These are phyloP conservation scores for Nettapus auritus DNA, from an alignment of 2,113 vertebrate genomes.

Conservation along the genomic window DNA sequence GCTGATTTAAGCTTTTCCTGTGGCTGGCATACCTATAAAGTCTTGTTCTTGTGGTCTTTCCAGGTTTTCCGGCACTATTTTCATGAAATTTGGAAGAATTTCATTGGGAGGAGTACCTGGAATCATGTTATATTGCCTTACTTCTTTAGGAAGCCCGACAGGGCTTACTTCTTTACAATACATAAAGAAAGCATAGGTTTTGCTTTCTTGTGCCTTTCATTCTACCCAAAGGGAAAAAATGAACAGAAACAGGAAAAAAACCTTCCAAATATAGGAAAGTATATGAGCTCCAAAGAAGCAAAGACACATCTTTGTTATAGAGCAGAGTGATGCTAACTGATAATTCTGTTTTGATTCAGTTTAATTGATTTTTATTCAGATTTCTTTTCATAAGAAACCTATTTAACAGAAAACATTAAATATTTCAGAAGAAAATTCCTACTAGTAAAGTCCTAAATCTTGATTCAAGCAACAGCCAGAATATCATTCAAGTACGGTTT, in stretches of 20 bases:
- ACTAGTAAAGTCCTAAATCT: background rate
- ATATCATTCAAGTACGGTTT: background rate
- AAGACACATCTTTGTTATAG: background rate
- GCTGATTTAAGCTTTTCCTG: background rate
- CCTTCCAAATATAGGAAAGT: background rate
- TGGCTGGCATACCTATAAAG: background rate
- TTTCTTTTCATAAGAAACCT: background rate
- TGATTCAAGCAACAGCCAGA: background rate
- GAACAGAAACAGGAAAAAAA: background rate
- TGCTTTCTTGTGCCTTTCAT: background rate
- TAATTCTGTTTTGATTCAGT: background rate
- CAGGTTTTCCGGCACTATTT: background rate
- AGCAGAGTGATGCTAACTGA: background rate
- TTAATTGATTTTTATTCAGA: background rate
- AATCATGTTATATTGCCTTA: background rate
- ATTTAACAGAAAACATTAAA: background rate
- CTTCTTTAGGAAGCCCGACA: background rate
- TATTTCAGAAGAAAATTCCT: slow-evolving; percentile 11
- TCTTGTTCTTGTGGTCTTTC: background rate
- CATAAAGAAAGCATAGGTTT: background rate
- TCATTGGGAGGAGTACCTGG: background rate
- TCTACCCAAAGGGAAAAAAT: background rate
- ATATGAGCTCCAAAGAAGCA: background rate
- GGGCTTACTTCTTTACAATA: background rate
- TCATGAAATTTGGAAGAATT: background rate